These are phyloP conservation scores for Cephalopterus ornatus DNA, from an alignment of 2,113 vertebrate genomes.

Conservation along the genomic window DNA sequence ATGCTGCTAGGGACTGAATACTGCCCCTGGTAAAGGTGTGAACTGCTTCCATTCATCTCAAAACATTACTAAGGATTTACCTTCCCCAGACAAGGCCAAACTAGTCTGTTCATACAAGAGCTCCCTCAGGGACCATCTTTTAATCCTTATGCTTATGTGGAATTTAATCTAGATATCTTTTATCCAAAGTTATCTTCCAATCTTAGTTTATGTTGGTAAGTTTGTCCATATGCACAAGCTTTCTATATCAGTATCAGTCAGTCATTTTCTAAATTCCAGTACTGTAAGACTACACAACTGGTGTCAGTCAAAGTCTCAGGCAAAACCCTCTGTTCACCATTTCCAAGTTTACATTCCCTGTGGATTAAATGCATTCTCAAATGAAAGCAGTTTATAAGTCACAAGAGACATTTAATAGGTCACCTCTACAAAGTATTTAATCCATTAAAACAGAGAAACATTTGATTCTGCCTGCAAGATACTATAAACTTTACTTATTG, in stretches of 20 bases:
- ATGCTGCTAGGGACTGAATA: background rate
- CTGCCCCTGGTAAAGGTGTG: constrained; percentile 1
- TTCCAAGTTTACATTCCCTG: background rate
- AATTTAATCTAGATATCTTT: background rate
- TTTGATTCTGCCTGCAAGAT: background rate
- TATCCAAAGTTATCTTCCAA: background rate
- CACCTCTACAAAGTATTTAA: constrained; percentile 4
- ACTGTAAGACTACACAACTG: background rate
- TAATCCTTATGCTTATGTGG: background rate
- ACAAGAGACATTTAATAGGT: background rate
- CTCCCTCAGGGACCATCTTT: background rate
- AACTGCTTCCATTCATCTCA: background rate
- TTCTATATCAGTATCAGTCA: background rate
- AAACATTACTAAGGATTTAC: background rate
- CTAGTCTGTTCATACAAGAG: background rate
- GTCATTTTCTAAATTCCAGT: background rate
- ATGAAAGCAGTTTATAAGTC: constrained; percentile 17
- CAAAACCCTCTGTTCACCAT: background rate
- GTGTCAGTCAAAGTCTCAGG: background rate
- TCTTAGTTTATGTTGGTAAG: background rate
- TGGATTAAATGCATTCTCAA: constrained; percentile 26
- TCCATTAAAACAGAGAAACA: background rate
- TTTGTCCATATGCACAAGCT: background rate
- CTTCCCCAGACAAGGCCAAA: background rate
- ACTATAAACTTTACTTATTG: background rate